These are phyloP conservation scores for Notodonta ziczac DNA, from an alignment of 2,888 invertebrate genomes.

Conservation along the genomic window DNA sequence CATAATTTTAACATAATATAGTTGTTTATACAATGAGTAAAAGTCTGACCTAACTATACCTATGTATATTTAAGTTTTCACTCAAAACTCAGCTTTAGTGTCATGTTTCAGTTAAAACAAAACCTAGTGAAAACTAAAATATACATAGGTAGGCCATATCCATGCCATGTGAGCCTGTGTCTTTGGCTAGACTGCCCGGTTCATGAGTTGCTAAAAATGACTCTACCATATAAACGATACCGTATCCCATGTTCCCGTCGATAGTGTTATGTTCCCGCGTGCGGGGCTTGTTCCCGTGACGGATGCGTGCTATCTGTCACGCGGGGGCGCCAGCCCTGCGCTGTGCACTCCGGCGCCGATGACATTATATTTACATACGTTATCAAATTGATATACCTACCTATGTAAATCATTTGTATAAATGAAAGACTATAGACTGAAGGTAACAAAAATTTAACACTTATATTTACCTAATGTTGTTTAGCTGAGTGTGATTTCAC, in stretches of 20 bases:
- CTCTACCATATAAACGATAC: background rate
- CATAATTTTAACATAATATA: background rate
- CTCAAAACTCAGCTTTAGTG: too few relatives aligned
- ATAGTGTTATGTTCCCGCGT: conserved; percentile 10
- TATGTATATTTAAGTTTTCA: too few relatives aligned
- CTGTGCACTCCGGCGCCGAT: background rate
- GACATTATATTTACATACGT: conserved; percentile 4
- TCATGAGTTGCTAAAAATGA: background rate
- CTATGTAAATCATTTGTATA: background rate
- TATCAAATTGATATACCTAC: background rate
- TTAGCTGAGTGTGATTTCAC: too few relatives aligned
- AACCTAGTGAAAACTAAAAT: too few relatives aligned
- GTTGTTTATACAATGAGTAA: too few relatives aligned
- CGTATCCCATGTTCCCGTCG: background rate
- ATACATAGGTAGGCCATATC: too few relatives aligned
- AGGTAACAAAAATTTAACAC: too few relatives aligned
- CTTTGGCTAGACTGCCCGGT: too few relatives aligned
- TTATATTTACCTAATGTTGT: too few relatives aligned
- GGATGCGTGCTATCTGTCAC: conserved; percentile 42
- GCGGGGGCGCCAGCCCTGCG: conserved; percentile 12
- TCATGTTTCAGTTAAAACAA: too few relatives aligned
- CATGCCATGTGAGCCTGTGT: too few relatives aligned
- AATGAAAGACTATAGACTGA: background rate
- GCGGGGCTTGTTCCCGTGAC: conserved; percentile 35
- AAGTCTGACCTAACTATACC: too few relatives aligned